Evolutionary conservation across 2,888 invertebrate species (phyloP).

Genomic region (Saturnia japonica): DNA sequence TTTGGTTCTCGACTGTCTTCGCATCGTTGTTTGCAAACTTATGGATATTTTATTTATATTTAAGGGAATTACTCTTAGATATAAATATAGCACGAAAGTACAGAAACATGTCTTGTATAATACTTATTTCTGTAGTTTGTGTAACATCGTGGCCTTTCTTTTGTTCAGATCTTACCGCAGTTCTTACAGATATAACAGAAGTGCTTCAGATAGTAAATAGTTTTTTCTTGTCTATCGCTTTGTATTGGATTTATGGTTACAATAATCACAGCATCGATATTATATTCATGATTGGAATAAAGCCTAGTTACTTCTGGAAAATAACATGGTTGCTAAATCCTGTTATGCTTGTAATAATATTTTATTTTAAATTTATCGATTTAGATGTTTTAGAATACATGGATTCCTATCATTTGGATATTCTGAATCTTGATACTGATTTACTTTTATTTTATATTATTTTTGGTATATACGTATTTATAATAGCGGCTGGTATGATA

Average conservation of each 20-base stretch:
- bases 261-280: constrained; percentile 67
- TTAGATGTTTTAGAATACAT: constrained; percentile 37
- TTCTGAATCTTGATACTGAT: constrained; percentile 38
- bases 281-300: constrained; percentile 74
- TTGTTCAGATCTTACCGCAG: constrained; percentile 62
- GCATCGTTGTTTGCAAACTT: constrained; percentile 56
- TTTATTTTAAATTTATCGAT: constrained; percentile 42
- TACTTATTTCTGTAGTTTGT: constrained; percentile 43
- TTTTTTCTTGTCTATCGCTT: constrained; percentile 57
- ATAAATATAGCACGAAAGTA: constrained; percentile 40
- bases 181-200: constrained; percentile 53
- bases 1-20: constrained; percentile 62
- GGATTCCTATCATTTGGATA: constrained; percentile 42
- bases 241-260: constrained; percentile 71
- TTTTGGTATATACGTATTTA: constrained; percentile 46
- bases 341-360: constrained; percentile 41
- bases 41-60: constrained; percentile 58
- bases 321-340: constrained; percentile 62
- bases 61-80: constrained; percentile 47
- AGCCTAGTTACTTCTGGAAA: constrained; percentile 67
- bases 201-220: constrained; percentile 59
- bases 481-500: constrained; percentile 48
- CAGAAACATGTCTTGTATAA: constrained; percentile 39
- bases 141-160: constrained; percentile 58
- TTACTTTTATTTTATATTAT: constrained; percentile 48